These are phyloP conservation scores for Lycophotia porphyrea DNA, from an alignment of 2,888 invertebrate species.

Conservation along the genomic window DNA sequence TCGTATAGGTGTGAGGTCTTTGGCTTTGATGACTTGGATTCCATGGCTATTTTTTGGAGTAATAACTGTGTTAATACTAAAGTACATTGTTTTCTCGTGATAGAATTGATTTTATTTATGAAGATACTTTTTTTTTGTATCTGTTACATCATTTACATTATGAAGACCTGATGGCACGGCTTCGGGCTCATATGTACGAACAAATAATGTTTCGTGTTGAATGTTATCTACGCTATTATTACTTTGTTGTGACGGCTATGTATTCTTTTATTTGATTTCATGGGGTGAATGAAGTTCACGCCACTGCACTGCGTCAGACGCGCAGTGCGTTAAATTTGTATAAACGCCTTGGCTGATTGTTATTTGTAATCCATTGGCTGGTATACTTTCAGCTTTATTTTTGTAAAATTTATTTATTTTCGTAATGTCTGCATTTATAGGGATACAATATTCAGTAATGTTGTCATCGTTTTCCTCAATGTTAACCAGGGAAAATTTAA, in stretches of 20 bases:
- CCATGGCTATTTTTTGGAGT: conserved; percentile 23
- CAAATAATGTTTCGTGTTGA: neutral
- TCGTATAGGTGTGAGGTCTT: neutral
- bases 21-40: conserved; percentile 31
- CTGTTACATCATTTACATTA: neutral
- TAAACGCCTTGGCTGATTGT: neutral
- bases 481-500: neutral
- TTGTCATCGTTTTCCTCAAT: neutral
- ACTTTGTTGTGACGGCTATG: neutral
- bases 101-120: neutral
- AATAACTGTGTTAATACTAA: neutral
- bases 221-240: neutral
- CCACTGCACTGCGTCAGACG: neutral
- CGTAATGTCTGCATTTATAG: neutral
- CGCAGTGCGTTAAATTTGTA: neutral
- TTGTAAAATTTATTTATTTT: neutral
- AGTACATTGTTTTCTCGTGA: neutral
- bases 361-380: neutral
- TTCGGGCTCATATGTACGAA: neutral
- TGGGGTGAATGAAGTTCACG: neutral
- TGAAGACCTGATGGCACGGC: conserved; percentile 2
- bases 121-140: neutral
- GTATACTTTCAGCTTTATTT: neutral
- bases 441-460: neutral
- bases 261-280: neutral